Percentiles rank a stretch among this genome's conserved stretches.
These are phyloP conservation scores for Romanogobio albipinnatus DNA, from an alignment of 2,113 vertebrate genomes.

Conservation along the genomic window DNA sequence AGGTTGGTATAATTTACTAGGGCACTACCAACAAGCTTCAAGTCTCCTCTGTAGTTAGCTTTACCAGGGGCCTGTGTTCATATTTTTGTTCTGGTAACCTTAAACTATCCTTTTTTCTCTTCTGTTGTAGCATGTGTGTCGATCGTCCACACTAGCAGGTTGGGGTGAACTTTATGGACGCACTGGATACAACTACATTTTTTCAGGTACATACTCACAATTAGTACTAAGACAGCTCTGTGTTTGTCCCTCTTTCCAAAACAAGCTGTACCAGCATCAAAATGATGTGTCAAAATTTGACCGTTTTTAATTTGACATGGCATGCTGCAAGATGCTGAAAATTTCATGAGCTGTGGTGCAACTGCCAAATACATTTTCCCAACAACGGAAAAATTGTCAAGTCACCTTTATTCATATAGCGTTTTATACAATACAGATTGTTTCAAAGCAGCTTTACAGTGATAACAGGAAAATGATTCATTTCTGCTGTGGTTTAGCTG, in stretches of 20 bases:
- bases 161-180: conserved; percentile 98
- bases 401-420: no score
- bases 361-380: not conserved
- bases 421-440: no score
- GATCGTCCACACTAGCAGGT: conserved; percentile 94
- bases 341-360: not conserved
- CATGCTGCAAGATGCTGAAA: not conserved
- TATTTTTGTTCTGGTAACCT: not conserved
- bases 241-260: not conserved
- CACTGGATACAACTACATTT: conserved; percentile 98
- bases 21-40: not conserved
- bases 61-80: not conserved
- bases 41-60: not conserved
- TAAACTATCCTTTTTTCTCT: not conserved
- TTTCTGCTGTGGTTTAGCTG: no score
- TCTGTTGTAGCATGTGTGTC: conserved; percentile 89
- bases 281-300: not conserved
- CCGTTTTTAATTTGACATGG: not conserved
- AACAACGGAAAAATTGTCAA: not conserved
- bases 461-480: no score
- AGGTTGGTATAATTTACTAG: conserved; percentile 8
- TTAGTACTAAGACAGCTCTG: not conserved
- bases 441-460: no score
- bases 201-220: conserved; percentile 83
- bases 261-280: not conserved